Base-by-base conservation (phyloP, 2,113 vertebrate genomes). In the Thunnus maccoyii region DNA sequence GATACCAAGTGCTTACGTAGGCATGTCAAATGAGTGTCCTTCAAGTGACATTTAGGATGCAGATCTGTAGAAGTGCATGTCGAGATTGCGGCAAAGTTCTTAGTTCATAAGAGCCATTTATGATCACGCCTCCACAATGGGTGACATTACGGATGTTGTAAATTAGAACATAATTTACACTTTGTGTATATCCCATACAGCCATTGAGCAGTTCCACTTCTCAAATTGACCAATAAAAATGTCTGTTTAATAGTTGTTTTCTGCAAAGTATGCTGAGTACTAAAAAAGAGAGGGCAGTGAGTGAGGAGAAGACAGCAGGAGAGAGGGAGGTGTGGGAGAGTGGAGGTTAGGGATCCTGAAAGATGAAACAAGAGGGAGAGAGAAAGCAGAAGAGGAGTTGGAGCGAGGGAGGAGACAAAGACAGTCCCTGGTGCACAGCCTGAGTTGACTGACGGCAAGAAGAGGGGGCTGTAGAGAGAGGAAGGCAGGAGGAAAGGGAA, bases 181-280 rank as follows among this genome's bases (percentile, higher is more conserved):
- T 88, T 72, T 80, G 73, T 82, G 65, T 73, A 47, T 74, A 91
- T 75, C 62, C 63, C 50, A 20, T 36, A 41, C 50, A 82, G 65
- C 65, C 47, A 44, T 52, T 76, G 70, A 78, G 82, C 72, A 80
- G 71, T 58, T 85, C 63, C 82, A 76, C 85, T 86, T 77, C 82
- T 91, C 72, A 78, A 80, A 82, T 83, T 87, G 83, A 89, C 87
- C 89, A 89, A 82, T 91, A 90, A 91, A 89, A 82, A 63, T 47
- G 76, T 85, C 83, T 72, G 63, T 84, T 88, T 81, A 83, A 89
- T 78, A 75, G 82, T 67, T 76, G 72, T 85, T 90, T 86, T 84
- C 74, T 78, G 76, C 69, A 82, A 86, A 85, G 77, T 67, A 75
- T 76, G 76, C 79, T 57, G 62, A 85, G 69, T 75, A 41, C 58